Evolutionary conservation across 2,797 vertebrate species (phyloP).

Genomic region (Coluber constrictor): DNA sequence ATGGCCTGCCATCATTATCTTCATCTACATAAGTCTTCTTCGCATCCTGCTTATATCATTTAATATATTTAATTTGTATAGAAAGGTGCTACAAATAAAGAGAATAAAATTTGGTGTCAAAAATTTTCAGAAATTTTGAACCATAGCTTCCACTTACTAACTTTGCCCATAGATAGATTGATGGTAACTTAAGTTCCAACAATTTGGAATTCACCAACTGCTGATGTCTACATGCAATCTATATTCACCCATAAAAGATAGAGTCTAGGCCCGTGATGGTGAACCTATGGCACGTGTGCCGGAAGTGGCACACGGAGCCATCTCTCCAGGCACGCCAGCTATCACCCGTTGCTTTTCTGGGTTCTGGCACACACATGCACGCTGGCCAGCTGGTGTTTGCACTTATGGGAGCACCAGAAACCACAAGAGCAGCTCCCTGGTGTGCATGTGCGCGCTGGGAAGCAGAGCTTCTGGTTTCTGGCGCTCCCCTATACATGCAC

Average conservation of each 20-base stretch:
- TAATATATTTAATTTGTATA: not conserved
- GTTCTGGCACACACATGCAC: too few relatives aligned
- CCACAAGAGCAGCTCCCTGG: too few relatives aligned
- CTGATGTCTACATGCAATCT: not conserved
- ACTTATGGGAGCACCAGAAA: fast-evolving
- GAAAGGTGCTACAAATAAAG: not conserved
- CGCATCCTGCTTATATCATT: not conserved
- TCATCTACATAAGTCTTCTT: not conserved
- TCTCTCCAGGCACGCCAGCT: too few relatives aligned
- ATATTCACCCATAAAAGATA: not conserved
- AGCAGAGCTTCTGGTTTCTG: too few relatives aligned
- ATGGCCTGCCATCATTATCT: not conserved
- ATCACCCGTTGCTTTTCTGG: too few relatives aligned
- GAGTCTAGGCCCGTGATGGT: not conserved
- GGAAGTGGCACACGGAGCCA: too few relatives aligned
- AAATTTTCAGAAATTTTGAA: not conserved
- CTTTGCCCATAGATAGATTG: not conserved
- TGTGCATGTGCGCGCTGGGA: too few relatives aligned
- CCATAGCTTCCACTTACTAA: not conserved
- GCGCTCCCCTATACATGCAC: too few relatives aligned
- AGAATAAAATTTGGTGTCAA: not conserved
- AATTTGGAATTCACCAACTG: not conserved
- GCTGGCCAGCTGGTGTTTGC: too few relatives aligned
- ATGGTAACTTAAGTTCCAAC: not conserved
- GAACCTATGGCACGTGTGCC: too few relatives aligned